Percentiles rank a stretch among this genome's conserved stretches.
phyloP scores from a whole-genome alignment of 2,888 invertebrate species.

The Leptogaster cylindrica region DNA sequence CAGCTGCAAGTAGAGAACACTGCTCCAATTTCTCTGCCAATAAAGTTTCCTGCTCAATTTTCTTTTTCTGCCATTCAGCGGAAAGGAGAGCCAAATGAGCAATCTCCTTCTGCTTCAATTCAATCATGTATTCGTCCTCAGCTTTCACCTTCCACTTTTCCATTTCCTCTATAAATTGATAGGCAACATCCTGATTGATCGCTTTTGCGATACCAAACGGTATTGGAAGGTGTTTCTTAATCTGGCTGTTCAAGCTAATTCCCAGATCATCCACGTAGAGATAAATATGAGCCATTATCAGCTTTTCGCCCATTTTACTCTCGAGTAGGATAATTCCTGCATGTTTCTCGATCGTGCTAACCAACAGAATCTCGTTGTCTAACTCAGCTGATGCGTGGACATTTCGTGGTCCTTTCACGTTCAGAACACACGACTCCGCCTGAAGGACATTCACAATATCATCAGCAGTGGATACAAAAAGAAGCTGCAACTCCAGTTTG shows the following conservation, averaged over 20 bases:
- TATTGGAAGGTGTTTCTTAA: constrained; percentile 10
- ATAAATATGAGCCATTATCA: constrained; percentile 48
- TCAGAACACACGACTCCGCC: constrained; percentile 46
- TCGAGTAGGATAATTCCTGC: constrained; percentile 47
- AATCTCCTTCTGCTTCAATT: constrained; percentile 68
- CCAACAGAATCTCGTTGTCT: constrained; percentile 47
- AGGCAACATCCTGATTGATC: constrained; percentile 55
- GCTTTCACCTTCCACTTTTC: constrained; percentile 77
- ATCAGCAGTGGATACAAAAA: constrained; percentile 46
- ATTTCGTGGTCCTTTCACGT: constrained; percentile 48
- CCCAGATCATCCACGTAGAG: constrained; percentile 48
- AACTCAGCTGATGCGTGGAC: constrained; percentile 47
- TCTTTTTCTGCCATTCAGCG: constrained; percentile 67
- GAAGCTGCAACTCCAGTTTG: constrained; percentile 47
- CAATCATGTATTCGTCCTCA: constrained; percentile 68
- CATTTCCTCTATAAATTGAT: constrained; percentile 70
- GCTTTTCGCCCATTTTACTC: constrained; percentile 45
- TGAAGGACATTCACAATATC: constrained; percentile 46
- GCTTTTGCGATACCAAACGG: constrained; percentile 10
- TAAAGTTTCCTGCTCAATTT: constrained; percentile 66
- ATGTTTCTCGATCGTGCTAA: constrained; percentile 43
- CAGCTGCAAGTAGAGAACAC: constrained; percentile 67
- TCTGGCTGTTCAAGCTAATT: constrained; percentile 48
- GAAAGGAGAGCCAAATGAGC: constrained; percentile 65
- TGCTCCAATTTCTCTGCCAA: constrained; percentile 67